Evolutionary conservation across 2,888 invertebrate genomes (phyloP), one percentile per base, ranked within the genome.

Genomic region (Dasypogon diadema): DNA sequence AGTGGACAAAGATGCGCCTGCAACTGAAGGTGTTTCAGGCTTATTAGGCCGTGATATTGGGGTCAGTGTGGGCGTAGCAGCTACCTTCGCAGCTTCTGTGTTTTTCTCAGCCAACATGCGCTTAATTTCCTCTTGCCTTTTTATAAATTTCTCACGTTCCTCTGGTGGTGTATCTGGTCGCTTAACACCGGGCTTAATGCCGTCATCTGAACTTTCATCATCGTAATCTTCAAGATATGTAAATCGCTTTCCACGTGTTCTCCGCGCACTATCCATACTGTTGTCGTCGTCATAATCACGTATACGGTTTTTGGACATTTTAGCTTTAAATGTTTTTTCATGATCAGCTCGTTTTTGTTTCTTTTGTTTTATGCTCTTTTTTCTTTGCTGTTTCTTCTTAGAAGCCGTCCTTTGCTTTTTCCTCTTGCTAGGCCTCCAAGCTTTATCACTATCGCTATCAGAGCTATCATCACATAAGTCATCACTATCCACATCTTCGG

Each of bases 241-340:
- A 70, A 85, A 84, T 12, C 84, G 83, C n/a, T 85, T 85, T 3
- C 87, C 87, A 2, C 87, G 83, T 0, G 80, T 82, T 74, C 80
- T 77, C 65, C 80, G 77, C 60, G 79, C 73, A 79, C 80, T 81
- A 22, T 76, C 76, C 10, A 68, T 56, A 37, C 72, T 75, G 24
- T 76, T 75, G 73, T 88, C 89, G 8, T 88, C 90, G 85, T 94
- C 95, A 2, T 92, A 91, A 81, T 94, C 94, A 83, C 92, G 91
- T 77, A 92, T 92, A 85, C 92, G 91, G 80, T 90, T 89, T 78
- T 92, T 85, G 0, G 93, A 74, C 14, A 72, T 60, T 63, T 82
- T 86, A 77, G 84, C 87, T 60, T 85, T 87, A 79, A 87, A 87
- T 58, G 86, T 82, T 79, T 86, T 87, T 5, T 82, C 82, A 75